Evolutionary conservation across 2,888 invertebrate genomes (phyloP).

Genomic region (Argyresthia goedartella): DNA sequence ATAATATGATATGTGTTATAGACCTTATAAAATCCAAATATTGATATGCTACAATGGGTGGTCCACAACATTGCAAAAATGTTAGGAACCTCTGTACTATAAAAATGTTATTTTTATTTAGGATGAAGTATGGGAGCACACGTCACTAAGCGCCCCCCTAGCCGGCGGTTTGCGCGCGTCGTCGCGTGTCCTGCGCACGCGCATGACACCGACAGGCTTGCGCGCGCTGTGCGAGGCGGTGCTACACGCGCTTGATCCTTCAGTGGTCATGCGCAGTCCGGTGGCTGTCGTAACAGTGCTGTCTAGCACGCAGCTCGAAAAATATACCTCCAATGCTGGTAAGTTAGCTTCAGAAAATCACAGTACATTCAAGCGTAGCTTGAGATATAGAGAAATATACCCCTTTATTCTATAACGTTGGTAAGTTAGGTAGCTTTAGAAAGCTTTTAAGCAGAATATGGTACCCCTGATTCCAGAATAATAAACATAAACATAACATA

Average conservation of each 20-base stretch:
- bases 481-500: no score
- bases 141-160: background rate
- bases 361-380: no score
- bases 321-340: background rate
- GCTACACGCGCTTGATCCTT: background rate
- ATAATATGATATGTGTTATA: no score
- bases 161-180: background rate
- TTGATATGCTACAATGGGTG: background rate
- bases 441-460: no score
- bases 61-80: background rate
- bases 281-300: background rate
- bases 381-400: no score
- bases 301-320: background rate
- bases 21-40: no score
- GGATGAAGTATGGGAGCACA: background rate
- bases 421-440: no score
- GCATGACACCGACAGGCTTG: background rate
- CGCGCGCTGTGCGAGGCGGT: background rate
- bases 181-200: background rate
- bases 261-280: background rate
- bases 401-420: no score
- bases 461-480: no score
- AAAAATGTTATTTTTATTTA: background rate
- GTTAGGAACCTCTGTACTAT: background rate
- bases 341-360: background rate